Base-by-base conservation (phyloP, 1,140 invertebrate genomes). In the Pissodes strobi region DNA sequence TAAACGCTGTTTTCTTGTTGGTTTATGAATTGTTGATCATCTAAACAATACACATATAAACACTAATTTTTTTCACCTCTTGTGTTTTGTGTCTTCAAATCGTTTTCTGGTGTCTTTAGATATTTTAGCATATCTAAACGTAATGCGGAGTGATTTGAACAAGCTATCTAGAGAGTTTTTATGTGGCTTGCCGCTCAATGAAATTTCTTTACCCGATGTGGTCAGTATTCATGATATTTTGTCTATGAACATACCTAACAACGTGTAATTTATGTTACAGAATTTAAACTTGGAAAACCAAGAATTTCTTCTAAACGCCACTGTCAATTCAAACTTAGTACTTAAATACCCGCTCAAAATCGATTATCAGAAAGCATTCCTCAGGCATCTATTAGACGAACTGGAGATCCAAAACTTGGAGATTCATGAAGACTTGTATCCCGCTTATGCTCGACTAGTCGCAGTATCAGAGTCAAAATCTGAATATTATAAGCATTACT, bases 401-500 rank as follows among this genome's bases (percentile, higher is more conserved):
- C 69, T 83, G 27, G 81, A 82, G 63, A 65, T 76, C 53, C 43
- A 69, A 48, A 67, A 58, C 15, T 30, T 69, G 55, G 79, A 79
- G 71, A 73, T 82, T 46, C 61, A 78, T 43, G 81, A 82, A 64
- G 69, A 73, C 19, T 21, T 84, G 22, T 84, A 84, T 65, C 64
- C 71, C 12, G 62, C 70, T 9, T 81, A 82, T 64, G 79, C 79
- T 43, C 68, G 73, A 45, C 64, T 80, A 57, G 65, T 83, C 49
- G 74, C 75, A 25, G 46, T 45, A 60, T 19, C 25, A 56, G 21
- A 68, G 71, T 21, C n/a, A 27, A 66, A 72, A 15, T 30, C 68
- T 34, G 64, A 69, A 43, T 84, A 79, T 72, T 84, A 79, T 72
- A 79, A 80, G 49, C 83, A 85, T 71, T 84, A 82, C 70, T 25